Base-by-base conservation (phyloP, 1,140 invertebrate species). In the Gonioctena quinquepunctata region DNA sequence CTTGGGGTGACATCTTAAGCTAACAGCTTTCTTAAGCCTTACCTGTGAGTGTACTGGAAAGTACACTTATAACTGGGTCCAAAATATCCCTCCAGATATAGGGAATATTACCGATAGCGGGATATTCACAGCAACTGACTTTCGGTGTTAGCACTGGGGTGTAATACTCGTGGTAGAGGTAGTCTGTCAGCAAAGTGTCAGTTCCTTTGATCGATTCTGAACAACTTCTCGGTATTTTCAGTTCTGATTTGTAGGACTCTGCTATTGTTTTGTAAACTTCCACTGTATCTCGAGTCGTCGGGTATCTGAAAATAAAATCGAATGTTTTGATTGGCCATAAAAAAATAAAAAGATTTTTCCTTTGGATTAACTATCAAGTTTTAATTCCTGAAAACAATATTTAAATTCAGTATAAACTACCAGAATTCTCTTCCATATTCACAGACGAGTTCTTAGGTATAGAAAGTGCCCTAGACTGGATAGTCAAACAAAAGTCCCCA, bases 71-170 rank as follows among this genome's bases (percentile, higher is more conserved):
- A 0, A 94, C 81, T 1, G 92, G 89, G 16, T 85, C 77, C 49
- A 96, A 83, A 80, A 91, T 92, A 42, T 91, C 87, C 65, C 89
- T 87, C 94, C 94, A 96, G 3, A 94, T 87, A 49, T 83, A 85
- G 0, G 89, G 89, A 23, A 96, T 86, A 7, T 89, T 84, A 3
- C 83, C 82, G 11, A 89, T 84, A 1, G 78, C 67, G 0, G 94
- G 94, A 86, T 93, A 93, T 72, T 92, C 92, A 77, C 94, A 96
- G 76, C 94, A 96, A 52, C 89, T 87, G 4, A 90, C 68, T 1
- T 88, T 88, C 22, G 89, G 81, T 0, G 88, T 88, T n/a, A 88
- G 82, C 70, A 90, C 81, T 0, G 89, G 87, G 1, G 86, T 82
- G 11, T 86, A 83, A 69, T 84, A 89, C 70, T 87, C 81, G 28